A percentile compares a stretch with the other conserved stretches of the same genome.
Conservation (phyloP, 2,888 invertebrate genomes). For the Drosophila anceps region DNA sequence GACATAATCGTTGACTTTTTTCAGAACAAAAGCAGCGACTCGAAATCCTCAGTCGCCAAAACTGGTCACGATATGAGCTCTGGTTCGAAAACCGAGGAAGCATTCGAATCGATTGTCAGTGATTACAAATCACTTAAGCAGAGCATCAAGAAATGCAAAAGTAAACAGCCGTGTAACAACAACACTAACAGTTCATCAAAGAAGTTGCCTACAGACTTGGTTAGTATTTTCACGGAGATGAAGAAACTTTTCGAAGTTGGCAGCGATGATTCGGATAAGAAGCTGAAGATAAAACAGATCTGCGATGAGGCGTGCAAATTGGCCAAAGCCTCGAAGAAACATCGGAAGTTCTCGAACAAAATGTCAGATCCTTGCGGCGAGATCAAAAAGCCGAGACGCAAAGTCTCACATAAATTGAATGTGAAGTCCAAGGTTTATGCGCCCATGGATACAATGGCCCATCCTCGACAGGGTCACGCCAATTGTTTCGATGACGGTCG, state of each 20-base stretch:
- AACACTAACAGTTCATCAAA: background rate
- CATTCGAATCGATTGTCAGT: constrained; percentile 50
- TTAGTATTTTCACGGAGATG: constrained; percentile 78
- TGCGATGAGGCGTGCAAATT: constrained; percentile 62
- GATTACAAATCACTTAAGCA: constrained; percentile 50
- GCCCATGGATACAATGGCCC: constrained; percentile 6
- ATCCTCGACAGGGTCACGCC: constrained; percentile 85
- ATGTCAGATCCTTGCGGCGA: background rate
- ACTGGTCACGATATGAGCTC: constrained; percentile 26
- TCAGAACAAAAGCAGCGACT: constrained; percentile 42
- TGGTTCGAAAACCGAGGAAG: constrained; percentile 51
- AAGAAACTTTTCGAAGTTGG: constrained; percentile 63
- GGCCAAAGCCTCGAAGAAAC: constrained; percentile 24
- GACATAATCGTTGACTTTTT: constrained; percentile 74
- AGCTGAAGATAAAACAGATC: constrained; percentile 43
- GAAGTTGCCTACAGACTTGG: constrained; percentile 60
- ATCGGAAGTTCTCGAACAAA: background rate
- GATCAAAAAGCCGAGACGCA: constrained; percentile 13
- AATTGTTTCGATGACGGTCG: constrained; percentile 83
- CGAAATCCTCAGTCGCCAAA: background rate
- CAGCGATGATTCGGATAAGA: constrained; percentile 2
- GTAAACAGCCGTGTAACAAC: background rate
- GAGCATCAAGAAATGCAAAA: constrained; percentile 44
- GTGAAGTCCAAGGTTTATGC: constrained; percentile 50
- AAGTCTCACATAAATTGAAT: background rate